Conservation (phyloP, 2,797 vertebrate species). For the Glossophaga mutica region DNA sequence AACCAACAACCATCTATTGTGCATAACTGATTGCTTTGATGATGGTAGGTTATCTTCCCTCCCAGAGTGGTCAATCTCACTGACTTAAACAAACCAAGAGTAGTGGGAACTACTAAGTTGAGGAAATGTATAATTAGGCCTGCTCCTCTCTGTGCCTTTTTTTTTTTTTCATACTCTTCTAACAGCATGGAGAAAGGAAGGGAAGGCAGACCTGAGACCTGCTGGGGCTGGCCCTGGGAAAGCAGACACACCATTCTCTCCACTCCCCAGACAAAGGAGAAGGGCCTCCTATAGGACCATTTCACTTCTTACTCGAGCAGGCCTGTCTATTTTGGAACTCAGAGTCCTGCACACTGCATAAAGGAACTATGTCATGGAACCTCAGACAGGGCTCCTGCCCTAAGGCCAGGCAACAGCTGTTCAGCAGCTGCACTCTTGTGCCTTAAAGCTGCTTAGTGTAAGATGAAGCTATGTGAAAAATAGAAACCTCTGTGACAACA, state of each 20-base stretch:
- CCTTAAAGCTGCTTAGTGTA: background rate
- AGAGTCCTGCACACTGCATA: background rate
- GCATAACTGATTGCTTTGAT: background rate
- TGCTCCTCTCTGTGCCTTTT: background rate
- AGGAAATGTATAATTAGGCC: background rate
- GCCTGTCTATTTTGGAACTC: background rate
- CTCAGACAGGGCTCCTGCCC: background rate
- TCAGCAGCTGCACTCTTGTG: slow-evolving; percentile 32
- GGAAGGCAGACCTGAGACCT: background rate
- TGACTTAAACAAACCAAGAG: background rate
- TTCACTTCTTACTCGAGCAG: background rate
- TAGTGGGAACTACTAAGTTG: background rate
- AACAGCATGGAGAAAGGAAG: background rate
- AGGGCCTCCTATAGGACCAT: background rate
- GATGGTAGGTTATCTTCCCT: background rate
- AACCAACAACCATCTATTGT: background rate
- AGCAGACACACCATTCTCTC: background rate
- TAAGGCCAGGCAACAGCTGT: slow-evolving; percentile 43
- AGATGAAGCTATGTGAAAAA: background rate
- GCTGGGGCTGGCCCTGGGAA: background rate
- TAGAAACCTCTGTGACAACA: background rate
- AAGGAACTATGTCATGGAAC: background rate
- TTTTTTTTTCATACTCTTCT: background rate
- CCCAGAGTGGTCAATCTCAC: background rate
- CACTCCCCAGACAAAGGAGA: background rate